phyloP scores from a whole-genome alignment of 2,113 vertebrate species.

The Mustela lutreola region DNA sequence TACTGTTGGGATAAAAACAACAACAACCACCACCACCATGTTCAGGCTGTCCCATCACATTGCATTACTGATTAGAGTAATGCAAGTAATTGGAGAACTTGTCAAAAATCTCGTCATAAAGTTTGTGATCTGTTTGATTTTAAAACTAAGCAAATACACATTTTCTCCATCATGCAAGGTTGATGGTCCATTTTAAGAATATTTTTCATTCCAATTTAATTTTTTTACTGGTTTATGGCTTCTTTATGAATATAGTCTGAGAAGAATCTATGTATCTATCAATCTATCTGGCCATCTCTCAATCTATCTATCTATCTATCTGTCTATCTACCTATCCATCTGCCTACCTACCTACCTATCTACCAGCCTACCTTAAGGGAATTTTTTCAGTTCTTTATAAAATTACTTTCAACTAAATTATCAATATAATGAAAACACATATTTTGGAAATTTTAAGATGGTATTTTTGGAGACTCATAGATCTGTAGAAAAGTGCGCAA shows the following conservation, averaged over 20 bases:
- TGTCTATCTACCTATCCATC: background rate
- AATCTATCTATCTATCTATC: background rate
- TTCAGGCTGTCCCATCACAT: background rate
- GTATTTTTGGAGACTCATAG: conserved; percentile 59
- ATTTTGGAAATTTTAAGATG: conserved; percentile 49
- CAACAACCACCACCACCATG: background rate
- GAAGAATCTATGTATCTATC: background rate
- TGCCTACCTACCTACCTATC: background rate
- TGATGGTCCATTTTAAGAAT: conserved; percentile 71
- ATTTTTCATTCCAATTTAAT: conserved; percentile 80
- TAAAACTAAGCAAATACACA: background rate
- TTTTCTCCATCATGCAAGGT: conserved; percentile 60
- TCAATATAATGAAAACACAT: background rate
- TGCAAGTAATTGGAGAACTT: conserved; percentile 17
- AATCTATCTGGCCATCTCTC: background rate
- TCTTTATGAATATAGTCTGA: conserved; percentile 39
- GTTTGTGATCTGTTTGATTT: background rate
- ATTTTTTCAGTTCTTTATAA: conserved; percentile 50
- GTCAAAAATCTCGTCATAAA: conserved; percentile 38
- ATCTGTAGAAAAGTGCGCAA: conserved; percentile 65
- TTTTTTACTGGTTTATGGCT: conserved; percentile 78
- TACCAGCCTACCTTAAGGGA: background rate
- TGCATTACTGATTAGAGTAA: background rate
- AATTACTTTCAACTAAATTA: conserved; percentile 32
- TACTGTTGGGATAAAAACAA: background rate